Percentiles rank a stretch among this genome's conserved stretches.
Conservation (phyloP, 2,113 vertebrate species). For the Struthidea cinerea region DNA sequence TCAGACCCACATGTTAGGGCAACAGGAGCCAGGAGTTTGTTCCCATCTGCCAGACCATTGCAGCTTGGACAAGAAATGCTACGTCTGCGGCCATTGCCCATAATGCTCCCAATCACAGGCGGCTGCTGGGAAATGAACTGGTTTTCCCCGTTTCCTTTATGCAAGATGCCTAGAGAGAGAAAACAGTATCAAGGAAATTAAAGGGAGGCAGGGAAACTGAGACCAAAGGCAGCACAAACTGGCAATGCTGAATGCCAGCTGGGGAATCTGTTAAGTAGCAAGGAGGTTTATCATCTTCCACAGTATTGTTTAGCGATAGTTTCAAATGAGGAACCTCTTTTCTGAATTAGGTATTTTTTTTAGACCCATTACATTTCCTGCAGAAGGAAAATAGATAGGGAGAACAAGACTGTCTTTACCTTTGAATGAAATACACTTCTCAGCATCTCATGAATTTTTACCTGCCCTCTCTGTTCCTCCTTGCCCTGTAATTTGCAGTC, state of each 20-base stretch:
- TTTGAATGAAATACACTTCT: not conserved
- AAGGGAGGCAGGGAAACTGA: not conserved
- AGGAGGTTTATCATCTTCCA: not conserved
- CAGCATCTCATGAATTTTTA: not conserved
- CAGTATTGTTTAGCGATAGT: not conserved
- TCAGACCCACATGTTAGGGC: conserved; percentile 91
- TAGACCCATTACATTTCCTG: not conserved
- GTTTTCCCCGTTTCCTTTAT: conserved; percentile 97
- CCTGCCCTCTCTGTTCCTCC: not conserved
- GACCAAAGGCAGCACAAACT: not conserved
- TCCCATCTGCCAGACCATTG: conserved; percentile 95
- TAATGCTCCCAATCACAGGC: conserved; percentile 92
- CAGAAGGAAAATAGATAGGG: not conserved
- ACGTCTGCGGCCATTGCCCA: conserved; percentile 93
- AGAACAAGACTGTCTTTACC: not conserved
- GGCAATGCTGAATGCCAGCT: not conserved
- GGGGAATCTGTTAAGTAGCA: not conserved
- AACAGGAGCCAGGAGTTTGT: conserved; percentile 94
- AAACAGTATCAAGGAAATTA: not conserved
- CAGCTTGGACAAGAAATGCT: conserved; percentile 98
- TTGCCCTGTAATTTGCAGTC: not conserved
- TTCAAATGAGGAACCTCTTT: not conserved
- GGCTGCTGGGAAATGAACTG: conserved; percentile 98
- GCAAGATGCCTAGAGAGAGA: conserved; percentile 85
- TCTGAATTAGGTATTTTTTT: not conserved